Evolutionary conservation across 2,888 invertebrate species (phyloP).

Genomic region (Drosophila peninsularis): DNA sequence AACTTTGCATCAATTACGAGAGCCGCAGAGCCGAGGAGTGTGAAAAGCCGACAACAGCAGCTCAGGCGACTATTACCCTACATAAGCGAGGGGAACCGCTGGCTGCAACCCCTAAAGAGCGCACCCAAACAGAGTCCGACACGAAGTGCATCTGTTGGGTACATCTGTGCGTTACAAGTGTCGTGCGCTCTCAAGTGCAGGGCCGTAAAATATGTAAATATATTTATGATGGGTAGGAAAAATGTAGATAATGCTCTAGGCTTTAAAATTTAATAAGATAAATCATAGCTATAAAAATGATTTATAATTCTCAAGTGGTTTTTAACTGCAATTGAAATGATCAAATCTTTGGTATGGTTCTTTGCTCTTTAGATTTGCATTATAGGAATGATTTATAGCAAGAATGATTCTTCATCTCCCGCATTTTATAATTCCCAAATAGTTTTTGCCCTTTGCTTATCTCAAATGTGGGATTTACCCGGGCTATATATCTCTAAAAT

Average conservation of each 20-base stretch:
- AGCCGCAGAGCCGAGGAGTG: conserved; percentile 25
- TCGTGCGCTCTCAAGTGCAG: conserved; percentile 36
- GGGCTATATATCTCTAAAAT: not conserved
- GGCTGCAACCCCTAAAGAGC: conserved; percentile 46
- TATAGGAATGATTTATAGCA: not conserved
- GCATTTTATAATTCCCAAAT: not conserved
- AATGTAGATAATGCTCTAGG: not conserved
- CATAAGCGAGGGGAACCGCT: conserved; percentile 46
- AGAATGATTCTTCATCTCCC: not conserved
- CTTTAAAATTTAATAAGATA: not conserved
- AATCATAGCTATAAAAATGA: conserved; percentile 1
- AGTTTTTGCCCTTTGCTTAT: not conserved
- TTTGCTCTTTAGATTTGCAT: not conserved
- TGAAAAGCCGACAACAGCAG: conserved; percentile 52
- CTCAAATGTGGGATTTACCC: not conserved
- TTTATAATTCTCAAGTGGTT: conserved; percentile 2
- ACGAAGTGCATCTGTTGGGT: conserved; percentile 51
- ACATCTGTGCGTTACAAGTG: conserved; percentile 52
- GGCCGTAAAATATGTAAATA: conserved; percentile 2
- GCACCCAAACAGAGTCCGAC: not conserved
- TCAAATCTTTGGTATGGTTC: not conserved
- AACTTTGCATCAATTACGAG: conserved; percentile 23
- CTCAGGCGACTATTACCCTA: conserved; percentile 53
- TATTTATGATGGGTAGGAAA: not conserved
- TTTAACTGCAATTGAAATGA: conserved; percentile 3